Conservation (phyloP, 2,888 invertebrate species). For the Amphipoea lucens region DNA sequence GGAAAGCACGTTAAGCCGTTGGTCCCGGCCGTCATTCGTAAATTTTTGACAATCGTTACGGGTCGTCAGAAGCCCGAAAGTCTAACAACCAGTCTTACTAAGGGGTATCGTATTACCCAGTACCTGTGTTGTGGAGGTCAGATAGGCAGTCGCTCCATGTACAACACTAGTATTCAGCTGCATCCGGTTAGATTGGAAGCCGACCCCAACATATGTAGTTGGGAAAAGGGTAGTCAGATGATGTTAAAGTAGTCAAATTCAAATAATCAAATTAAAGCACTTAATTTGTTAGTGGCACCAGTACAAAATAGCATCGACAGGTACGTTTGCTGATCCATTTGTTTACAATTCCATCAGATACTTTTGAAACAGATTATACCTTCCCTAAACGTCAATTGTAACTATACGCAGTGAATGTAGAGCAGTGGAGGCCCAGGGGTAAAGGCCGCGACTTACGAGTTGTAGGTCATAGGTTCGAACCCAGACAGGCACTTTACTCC, state of each 20-base stretch:
- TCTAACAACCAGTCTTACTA: neutral
- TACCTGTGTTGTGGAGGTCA: neutral
- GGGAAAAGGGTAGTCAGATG: too few relatives aligned
- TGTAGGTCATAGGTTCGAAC: neutral
- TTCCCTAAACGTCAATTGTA: neutral
- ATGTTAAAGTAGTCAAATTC: neutral
- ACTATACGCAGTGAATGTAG: neutral
- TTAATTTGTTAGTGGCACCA: neutral
- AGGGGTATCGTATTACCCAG: neutral
- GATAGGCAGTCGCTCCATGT: neutral
- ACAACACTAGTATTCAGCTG: neutral
- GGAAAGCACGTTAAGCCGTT: too few relatives aligned
- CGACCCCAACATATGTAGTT: too few relatives aligned
- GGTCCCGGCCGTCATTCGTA: neutral
- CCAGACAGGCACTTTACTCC: neutral
- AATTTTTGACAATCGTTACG: neutral
- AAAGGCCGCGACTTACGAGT: neutral
- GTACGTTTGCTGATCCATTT: neutral
- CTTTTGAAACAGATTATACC: neutral
- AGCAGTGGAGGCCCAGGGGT: neutral
- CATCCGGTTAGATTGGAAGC: too few relatives aligned
- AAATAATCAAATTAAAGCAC: neutral
- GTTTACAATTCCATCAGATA: neutral
- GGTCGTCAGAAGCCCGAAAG: neutral
- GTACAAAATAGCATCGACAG: neutral